Evolutionary conservation across 2,113 vertebrate genomes (phyloP).

Genomic region (Uropsilus gracilis): DNA sequence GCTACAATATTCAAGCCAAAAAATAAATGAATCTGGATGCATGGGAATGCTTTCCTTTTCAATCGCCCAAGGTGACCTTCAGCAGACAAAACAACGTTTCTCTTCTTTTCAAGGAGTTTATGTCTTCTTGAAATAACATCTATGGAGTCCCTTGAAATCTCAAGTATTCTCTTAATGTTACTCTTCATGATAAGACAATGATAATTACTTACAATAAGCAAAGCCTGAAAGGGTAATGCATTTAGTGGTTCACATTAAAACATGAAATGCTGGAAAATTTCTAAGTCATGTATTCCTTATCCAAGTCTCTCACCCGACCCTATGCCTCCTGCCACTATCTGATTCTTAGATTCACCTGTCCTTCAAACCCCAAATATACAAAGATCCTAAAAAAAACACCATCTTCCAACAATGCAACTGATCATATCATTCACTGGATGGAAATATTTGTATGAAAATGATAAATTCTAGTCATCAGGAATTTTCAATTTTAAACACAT

Average conservation of each 20-base stretch:
- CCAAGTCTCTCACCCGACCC: accelerated
- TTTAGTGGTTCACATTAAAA: background rate
- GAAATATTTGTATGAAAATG: background rate
- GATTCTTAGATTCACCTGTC: background rate
- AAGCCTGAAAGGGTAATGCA: background rate
- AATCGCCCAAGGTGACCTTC: conserved; percentile 40
- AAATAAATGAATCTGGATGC: conserved; percentile 52
- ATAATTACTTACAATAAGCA: background rate
- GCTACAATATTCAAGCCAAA: conserved; percentile 53
- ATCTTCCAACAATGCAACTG: background rate
- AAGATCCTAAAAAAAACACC: background rate
- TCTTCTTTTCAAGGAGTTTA: background rate
- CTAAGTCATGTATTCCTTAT: background rate
- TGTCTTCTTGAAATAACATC: conserved; percentile 41
- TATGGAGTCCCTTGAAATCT: conserved; percentile 9
- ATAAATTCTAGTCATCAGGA: background rate
- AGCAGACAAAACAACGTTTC: background rate
- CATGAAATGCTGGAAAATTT: background rate
- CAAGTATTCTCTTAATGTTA: background rate
- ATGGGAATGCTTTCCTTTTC: conserved; percentile 64
- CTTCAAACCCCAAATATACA: background rate
- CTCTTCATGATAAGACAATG: background rate
- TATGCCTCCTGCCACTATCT: background rate
- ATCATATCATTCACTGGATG: background rate
- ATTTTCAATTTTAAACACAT: conserved; percentile 32